Conservation (phyloP, 2,888 invertebrate species). For the Latheticus oryzae region DNA sequence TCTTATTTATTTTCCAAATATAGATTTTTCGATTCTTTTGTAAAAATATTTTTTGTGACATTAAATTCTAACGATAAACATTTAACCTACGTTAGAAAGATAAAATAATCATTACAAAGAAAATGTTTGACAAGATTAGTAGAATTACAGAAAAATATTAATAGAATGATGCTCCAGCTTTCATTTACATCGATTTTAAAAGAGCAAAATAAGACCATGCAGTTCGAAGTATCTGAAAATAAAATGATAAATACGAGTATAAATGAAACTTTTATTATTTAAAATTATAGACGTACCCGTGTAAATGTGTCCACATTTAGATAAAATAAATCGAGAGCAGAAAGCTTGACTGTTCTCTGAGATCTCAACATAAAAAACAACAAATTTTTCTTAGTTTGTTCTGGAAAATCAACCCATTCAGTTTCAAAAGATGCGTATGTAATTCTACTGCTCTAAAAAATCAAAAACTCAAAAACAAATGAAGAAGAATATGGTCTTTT, state of each 20-base stretch:
- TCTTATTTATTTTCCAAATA: no score
- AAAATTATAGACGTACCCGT: neutral
- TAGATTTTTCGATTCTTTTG: no score
- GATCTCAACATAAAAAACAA: constrained; percentile 8
- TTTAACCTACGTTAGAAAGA: no score
- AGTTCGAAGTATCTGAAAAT: constrained; percentile 8
- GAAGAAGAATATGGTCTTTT: no score
- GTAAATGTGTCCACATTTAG: constrained; percentile 7
- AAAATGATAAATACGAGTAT: neutral
- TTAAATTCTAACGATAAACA: no score
- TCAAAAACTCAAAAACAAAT: neutral
- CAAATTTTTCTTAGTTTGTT: constrained; percentile 15
- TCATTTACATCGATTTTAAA: no score
- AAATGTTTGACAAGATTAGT: no score
- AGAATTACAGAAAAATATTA: no score
- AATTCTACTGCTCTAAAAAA: constrained; percentile 5
- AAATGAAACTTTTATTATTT: neutral
- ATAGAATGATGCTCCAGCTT: no score
- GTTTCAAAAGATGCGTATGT: constrained; percentile 8
- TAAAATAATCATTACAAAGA: no score
- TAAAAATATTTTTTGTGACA: no score
- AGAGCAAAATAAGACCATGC: constrained; percentile 12
- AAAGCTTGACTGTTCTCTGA: constrained; percentile 1
- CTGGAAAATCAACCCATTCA: constrained; percentile 5
- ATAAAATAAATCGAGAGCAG: constrained; percentile 11